Percentiles rank a stretch among this genome's conserved stretches.
phyloP scores from a whole-genome alignment of 2,888 invertebrate species.

The Diaphora mendica region DNA sequence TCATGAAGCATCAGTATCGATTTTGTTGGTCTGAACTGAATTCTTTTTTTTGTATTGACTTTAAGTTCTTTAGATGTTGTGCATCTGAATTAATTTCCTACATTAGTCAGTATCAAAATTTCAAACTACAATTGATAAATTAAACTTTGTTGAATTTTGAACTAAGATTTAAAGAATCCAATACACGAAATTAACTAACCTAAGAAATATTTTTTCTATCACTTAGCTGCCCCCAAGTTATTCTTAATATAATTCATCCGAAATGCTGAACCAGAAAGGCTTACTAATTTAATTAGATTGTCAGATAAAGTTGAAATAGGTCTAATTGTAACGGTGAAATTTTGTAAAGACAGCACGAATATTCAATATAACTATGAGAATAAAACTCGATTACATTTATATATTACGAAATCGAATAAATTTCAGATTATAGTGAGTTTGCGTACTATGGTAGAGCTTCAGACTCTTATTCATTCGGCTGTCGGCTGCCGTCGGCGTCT shows the following conservation, averaged over 20 bases:
- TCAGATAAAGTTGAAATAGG: slow-evolving; percentile 53
- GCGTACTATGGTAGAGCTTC: slow-evolving; percentile 46
- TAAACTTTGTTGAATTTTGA: too few species aligned
- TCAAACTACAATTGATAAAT: neutral
- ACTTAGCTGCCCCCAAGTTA: neutral
- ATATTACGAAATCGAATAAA: slow-evolving; percentile 41
- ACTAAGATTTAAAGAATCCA: too few species aligned
- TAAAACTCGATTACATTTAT: slow-evolving; percentile 36
- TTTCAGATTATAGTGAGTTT: slow-evolving; percentile 35
- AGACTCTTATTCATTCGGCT: slow-evolving; percentile 61
- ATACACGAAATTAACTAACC: neutral
- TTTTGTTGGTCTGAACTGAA: neutral
- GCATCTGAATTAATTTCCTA: neutral
- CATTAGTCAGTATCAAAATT: neutral
- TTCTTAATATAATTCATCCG: slow-evolving; percentile 22
- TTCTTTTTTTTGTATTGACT: neutral
- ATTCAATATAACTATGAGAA: slow-evolving; percentile 30
- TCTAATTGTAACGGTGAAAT: slow-evolving; percentile 53
- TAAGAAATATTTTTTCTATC: neutral
- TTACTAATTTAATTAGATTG: slow-evolving; percentile 54
- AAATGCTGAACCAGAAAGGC: slow-evolving; percentile 43
- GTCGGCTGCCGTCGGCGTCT: slow-evolving; percentile 57
- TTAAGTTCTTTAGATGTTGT: neutral
- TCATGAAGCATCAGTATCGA: neutral
- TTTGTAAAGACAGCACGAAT: slow-evolving; percentile 26